Base-by-base conservation (phyloP, 2,888 invertebrate genomes). In the Gortyna flavago region DNA sequence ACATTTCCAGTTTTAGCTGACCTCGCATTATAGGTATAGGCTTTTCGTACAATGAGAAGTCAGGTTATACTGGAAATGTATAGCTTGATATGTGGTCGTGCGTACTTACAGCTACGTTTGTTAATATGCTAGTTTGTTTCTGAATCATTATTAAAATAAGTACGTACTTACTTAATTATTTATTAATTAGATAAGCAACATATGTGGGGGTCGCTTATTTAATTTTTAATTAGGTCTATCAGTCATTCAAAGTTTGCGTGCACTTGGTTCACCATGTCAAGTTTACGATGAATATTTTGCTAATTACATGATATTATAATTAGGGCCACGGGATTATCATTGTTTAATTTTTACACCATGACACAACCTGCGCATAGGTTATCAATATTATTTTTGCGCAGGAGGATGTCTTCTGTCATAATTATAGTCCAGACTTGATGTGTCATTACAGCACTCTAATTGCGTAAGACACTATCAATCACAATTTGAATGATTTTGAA, bases 191-290 rank as follows among this genome's bases (percentile, higher is more conserved):
- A 84, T 84, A 84, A 80, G 38, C 41, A 13, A 41, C 13, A 48
- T 38, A 54, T 16, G 62, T 57, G 76, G 82, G 81, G 82, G 82
- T 65, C 59, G 71, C 54, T 81, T 67, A 51, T 80, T 80, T 72
- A 51, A 41, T 68, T 59, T 62, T 67, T 77, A 82, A 82, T 85
- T 73, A 32, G 68, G 38, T 13, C 48, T 81, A 87, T 87, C 85
- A 32, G 51, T n/a, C 85, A 85, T 77, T 74, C 75, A 64, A 38
- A 51, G 25, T 51, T 65, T 25, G 75, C 81, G 72, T 85, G 85
- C 25, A 51, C 38, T 64, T 16, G 35, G 78, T 71, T 84, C 73
- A 48, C 16, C 0, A 13, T 64, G 21, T 73, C 78, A 79, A 84
- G 62, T 70, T 59, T 66, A 35, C 13, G 3, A 70, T 44, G 25